Evolutionary conservation across 2,113 vertebrate species (phyloP), one percentile per base, ranked within the genome.

Genomic region (Lota lota): DNA sequence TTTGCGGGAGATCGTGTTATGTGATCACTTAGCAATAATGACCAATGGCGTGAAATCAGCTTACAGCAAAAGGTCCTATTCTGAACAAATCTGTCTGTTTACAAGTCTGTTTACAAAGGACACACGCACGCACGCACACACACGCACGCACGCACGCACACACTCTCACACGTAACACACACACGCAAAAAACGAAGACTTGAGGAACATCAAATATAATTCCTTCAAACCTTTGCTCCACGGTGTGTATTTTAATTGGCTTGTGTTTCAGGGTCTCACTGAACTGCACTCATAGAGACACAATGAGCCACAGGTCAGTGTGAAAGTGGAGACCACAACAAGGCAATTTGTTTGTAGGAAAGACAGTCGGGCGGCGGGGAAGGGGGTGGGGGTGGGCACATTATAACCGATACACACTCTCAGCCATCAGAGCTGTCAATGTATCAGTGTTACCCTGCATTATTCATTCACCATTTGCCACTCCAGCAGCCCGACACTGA

Each of bases 391-490:
- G n/a, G 53, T 4, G 17, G 53, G 10, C 87, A 83, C 77, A 87
- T 89, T 91, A 91, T 85, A 78, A 82, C 64, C 60, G 84, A 89
- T 81, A 85, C 63, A 70, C 76, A 85, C 79, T 84, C 80, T 79
- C 87, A 79, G 83, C 82, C 86, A 90, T 93, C 86, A 84, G 90
- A 80, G 88, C 88, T 93, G 92, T 93, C 92, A 91, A 89, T 88
- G 83, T 81, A 79, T 77, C 79, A 87, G 87, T 80, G 83, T 89
- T 88, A 90, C 60, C 88, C 86, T 92, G 88, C 92, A 92, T 93
- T 92, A 94, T 94, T 94, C 93, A 93, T 90, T 83, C 84, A 75
- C 74, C 73, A 36, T 68, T 71, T 88, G 75, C 81, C 75, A 76
- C 84, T 82, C 74, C 17, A 61, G 77, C 64, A 56, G 76, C n/a